Conservation (phyloP, 2,888 invertebrate genomes). For the Luffia ferchaultella region DNA sequence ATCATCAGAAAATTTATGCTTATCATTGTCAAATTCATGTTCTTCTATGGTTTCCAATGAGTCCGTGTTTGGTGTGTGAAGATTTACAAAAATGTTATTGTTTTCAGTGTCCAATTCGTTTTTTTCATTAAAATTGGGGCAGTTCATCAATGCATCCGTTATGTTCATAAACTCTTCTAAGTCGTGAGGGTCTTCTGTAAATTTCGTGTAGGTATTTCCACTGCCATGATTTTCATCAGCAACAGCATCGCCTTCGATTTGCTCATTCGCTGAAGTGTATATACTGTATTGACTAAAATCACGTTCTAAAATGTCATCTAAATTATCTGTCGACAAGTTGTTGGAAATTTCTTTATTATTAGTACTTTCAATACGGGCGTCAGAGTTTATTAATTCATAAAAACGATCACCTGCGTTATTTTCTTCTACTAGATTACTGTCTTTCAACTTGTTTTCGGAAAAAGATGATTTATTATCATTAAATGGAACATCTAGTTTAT, state of each 20-base stretch:
- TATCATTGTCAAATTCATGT: conserved; percentile 8
- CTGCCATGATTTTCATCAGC: conserved; percentile 39
- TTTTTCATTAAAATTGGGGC: conserved; percentile 22
- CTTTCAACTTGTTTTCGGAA: no score
- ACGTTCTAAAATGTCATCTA: background rate
- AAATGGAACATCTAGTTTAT: no score
- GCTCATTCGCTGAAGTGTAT: background rate
- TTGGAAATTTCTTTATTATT: conserved; percentile 13
- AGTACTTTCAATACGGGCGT: no score
- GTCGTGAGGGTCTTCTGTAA: conserved; percentile 44
- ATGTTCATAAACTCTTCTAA: conserved; percentile 51
- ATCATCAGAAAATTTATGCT: conserved; percentile 35
- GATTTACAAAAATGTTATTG: conserved; percentile 24
- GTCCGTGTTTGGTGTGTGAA: conserved; percentile 48
- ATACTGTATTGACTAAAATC: background rate
- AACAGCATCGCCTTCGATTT: conserved; percentile 20
- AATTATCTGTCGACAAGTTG: background rate
- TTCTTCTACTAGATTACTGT: no score
- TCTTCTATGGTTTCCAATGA: conserved; percentile 40
- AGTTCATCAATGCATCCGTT: conserved; percentile 44
- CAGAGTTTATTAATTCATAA: no score
- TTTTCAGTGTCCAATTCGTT: conserved; percentile 10
- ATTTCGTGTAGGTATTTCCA: conserved; percentile 56
- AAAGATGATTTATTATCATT: no score
- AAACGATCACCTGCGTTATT: no score